A percentile compares a stretch with the other conserved stretches of the same genome.
Evolutionary conservation across 2,113 vertebrate genomes (phyloP).

Genomic region (Myiopsitta monachus): DNA sequence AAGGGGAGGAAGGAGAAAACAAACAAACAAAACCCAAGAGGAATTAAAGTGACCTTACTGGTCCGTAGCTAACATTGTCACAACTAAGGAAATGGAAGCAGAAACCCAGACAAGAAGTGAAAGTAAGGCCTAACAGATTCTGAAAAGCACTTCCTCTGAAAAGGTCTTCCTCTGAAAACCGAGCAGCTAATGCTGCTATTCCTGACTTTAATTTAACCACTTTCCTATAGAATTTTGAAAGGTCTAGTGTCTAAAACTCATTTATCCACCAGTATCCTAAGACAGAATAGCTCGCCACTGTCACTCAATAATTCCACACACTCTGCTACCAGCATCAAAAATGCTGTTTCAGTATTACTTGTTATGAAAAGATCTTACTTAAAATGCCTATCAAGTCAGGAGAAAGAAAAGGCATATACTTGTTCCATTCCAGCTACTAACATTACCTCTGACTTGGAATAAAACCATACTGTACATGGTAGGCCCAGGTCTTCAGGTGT

Average conservation of each 20-base stretch:
- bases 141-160: not conserved
- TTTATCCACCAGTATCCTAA: not conserved
- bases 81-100: not conserved
- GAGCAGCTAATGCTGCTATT: not conserved
- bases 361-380: not conserved
- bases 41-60: not conserved
- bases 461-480: not conserved
- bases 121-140: not conserved
- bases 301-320: not conserved
- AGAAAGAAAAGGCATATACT: not conserved
- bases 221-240: not conserved
- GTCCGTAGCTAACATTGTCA: not conserved
- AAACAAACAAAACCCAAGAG: not conserved
- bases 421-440: not conserved
- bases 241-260: not conserved
- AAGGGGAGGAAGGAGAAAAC: not conserved
- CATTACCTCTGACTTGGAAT: not conserved
- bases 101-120: not conserved
- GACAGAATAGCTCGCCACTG: not conserved
- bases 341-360: not conserved
- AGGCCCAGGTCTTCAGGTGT: not conserved
- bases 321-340: not conserved
- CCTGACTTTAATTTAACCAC: not conserved
- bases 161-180: not conserved
- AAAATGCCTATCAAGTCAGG: not conserved